Conservation (phyloP, 2,113 vertebrate species). For the Poicephalus gulielmi region DNA sequence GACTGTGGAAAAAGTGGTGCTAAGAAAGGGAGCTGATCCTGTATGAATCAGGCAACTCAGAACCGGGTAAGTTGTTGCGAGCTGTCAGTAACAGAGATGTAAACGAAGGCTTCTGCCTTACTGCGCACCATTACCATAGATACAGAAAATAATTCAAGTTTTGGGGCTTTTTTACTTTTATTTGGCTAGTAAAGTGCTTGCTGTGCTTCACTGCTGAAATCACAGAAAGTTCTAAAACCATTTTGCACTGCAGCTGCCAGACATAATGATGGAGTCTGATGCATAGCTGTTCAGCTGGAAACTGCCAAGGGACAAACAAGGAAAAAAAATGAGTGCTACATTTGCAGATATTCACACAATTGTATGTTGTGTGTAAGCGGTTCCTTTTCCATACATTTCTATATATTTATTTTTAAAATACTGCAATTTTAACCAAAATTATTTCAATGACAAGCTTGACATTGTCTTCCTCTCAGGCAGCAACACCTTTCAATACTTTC, state of each 20-base stretch:
- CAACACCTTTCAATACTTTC: background rate
- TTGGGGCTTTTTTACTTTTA: background rate
- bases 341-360: conserved; percentile 24
- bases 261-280: conserved; percentile 33
- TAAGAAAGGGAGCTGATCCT: background rate
- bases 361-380: background rate
- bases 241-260: conserved; percentile 8
- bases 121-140: background rate
- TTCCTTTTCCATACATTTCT: background rate
- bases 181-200: background rate
- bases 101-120: background rate
- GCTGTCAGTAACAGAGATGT: background rate
- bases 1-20: background rate
- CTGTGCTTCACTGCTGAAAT: conserved; percentile 12
- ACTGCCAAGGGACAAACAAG: conserved; percentile 48
- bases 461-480: background rate
- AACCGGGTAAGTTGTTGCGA: background rate
- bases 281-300: conserved; percentile 14
- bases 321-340: conserved; percentile 35
- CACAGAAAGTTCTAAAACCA: conserved; percentile 27
- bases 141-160: background rate
- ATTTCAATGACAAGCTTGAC: background rate
- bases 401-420: background rate
- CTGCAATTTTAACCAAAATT: background rate
- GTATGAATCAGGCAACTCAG: fast-evolving